phyloP scores from a whole-genome alignment of 2,113 vertebrate species.

The Lates calcarifer region DNA sequence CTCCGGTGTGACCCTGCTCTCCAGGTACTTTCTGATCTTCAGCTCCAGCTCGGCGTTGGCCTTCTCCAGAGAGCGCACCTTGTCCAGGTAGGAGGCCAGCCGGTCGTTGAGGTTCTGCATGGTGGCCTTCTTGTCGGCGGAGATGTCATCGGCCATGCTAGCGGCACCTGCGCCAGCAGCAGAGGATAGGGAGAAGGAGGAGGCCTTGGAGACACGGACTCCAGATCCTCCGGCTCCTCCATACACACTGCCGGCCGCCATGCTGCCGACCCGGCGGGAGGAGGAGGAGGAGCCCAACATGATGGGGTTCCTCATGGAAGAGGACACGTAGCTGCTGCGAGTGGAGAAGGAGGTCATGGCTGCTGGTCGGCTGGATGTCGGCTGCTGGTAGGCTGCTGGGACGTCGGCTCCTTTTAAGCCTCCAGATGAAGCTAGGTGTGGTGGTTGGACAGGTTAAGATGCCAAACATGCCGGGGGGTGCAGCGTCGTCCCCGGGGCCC shows the following conservation, averaged over 20 bases:
- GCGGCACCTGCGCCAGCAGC: not conserved
- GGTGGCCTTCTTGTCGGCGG: conserved; percentile 72
- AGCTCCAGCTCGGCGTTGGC: conserved; percentile 77
- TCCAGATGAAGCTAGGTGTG: not conserved
- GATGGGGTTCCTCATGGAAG: conserved; percentile 11
- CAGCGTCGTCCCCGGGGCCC: not conserved
- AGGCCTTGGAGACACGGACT: conserved; percentile 56
- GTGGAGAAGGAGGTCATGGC: conserved; percentile 46
- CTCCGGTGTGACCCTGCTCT: conserved; percentile 28
- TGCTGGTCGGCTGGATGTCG: not conserved
- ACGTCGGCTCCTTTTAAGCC: not conserved
- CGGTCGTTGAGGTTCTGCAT: conserved; percentile 84
- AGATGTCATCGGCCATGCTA: conserved; percentile 8
- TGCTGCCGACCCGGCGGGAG: not conserved
- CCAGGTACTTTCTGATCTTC: conserved; percentile 76
- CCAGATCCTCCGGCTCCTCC: conserved; percentile 69
- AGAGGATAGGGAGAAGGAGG: not conserved
- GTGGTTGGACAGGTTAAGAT: not conserved
- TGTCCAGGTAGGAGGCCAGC: conserved; percentile 78
- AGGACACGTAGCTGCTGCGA: conserved; percentile 30
- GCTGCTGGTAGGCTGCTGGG: conserved; percentile 6
- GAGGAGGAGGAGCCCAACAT: not conserved
- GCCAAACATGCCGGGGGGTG: not conserved
- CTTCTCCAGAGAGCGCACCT: conserved; percentile 78
- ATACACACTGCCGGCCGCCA: conserved; percentile 68